A percentile compares a stretch with the other conserved stretches of the same genome.
phyloP scores from a whole-genome alignment of 2,113 vertebrate genomes.

The Leptosomus discolor region DNA sequence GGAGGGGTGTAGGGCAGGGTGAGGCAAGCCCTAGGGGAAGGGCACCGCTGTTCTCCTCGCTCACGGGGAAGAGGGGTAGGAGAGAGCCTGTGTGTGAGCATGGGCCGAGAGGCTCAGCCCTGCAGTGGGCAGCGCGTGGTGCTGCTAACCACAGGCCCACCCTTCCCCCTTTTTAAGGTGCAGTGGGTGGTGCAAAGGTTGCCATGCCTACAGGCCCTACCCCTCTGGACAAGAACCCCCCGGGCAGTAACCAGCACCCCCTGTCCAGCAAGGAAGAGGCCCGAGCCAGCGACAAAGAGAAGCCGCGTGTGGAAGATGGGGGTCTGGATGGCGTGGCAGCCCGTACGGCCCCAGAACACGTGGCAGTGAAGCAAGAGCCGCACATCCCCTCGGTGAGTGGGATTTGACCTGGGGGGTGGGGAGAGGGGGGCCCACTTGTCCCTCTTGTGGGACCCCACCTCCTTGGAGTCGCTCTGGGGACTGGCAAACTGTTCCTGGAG shows the following conservation, averaged over 20 bases:
- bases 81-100: background rate
- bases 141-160: conserved; percentile 90
- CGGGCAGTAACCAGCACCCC: conserved; percentile 88
- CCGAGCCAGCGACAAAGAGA: conserved; percentile 86
- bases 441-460: background rate
- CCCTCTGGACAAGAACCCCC: conserved; percentile 87
- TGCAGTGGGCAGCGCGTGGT: background rate
- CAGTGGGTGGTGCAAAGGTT: conserved; percentile 99
- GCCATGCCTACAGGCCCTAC: conserved; percentile 92
- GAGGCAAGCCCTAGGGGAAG: background rate
- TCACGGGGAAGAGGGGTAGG: background rate
- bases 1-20: background rate
- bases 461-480: background rate
- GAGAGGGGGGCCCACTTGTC: background rate
- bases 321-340: conserved; percentile 83
- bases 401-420: background rate
- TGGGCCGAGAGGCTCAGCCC: background rate
- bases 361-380: conserved; percentile 87
- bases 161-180: conserved; percentile 97
- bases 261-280: conserved; percentile 90
- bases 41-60: background rate
- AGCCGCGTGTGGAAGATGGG: conserved; percentile 81
- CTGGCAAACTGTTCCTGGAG: background rate
- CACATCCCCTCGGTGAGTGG: conserved; percentile 83
- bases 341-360: conserved; percentile 83